Evolutionary conservation across 2,888 invertebrate species (phyloP), one percentile per base, ranked within the genome.

Genomic region (Tribolium freemani): DNA sequence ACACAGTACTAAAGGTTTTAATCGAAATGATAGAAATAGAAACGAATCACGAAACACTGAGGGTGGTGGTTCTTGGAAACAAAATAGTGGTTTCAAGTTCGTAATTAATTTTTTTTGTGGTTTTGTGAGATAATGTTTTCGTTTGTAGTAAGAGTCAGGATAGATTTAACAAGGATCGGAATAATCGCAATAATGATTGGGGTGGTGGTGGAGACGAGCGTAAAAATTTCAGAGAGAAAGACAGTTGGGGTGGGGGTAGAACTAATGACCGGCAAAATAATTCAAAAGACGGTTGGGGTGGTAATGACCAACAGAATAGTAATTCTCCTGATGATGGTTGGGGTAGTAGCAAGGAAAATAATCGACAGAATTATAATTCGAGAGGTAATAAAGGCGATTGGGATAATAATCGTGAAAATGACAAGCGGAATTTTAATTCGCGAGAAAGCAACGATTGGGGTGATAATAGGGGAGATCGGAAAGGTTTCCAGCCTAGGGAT

Each of bases 281-380:
- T 30, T 56, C 72, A 5, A 71, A 71, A 26, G 61, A 74, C 8
- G 75, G 70, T 63, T 66, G 75, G 64, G 63, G 64, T 6, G 50
- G 50, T 16, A 66, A 63, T 21, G 45, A 61, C 46, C 26, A 30
- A 57, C 45, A 44, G 60, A 45, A 48, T 30, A 45, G 21, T 31
- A 56, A 56, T 56, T 38, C 50, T 5, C 16, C 11, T 2, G 31
- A 50, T 21, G 30, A 50, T 26, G 50, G 21, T 48, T 63, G 50
- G 26, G 30, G 21, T 44, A 71, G 71, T 9, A 71, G 26, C 26
- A 66, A 66, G 6, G 75, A 74, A 72, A 75, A 68, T 45, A 75
- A 75, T 16, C 64, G 60, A 50, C 60, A 66, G 63, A 63, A 45
- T 31, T 44, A 66, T 44, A 67, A 38, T 57, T 16, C 72, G 53